Conservation (phyloP, 2,797 vertebrate genomes). For the Fundulus diaphanus region DNA sequence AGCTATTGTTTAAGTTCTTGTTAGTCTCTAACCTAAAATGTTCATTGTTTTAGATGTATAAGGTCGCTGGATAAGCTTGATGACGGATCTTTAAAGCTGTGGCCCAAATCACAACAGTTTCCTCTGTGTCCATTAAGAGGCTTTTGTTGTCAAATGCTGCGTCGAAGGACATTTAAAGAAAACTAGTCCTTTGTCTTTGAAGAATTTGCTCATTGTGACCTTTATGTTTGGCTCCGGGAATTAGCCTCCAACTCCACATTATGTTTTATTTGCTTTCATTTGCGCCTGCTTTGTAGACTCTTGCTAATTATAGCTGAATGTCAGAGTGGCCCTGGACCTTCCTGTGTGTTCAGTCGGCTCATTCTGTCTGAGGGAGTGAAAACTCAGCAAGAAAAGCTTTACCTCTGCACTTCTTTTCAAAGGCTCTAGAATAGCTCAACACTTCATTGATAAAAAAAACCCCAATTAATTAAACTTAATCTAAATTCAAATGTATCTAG, state of each 20-base stretch:
- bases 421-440: slow-evolving; percentile 19
- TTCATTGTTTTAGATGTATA: neutral
- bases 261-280: slow-evolving; percentile 33
- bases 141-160: neutral
- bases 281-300: slow-evolving; percentile 43
- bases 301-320: slow-evolving; percentile 48
- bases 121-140: neutral
- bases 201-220: slow-evolving; percentile 1
- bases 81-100: neutral
- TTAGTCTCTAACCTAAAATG: neutral
- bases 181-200: neutral
- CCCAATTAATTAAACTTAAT: neutral
- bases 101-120: neutral
- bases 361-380: slow-evolving; percentile 11
- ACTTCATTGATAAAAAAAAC: no score
- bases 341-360: slow-evolving; percentile 20
- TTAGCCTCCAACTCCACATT: slow-evolving; percentile 25
- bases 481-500: neutral
- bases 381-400: neutral
- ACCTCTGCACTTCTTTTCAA: neutral
- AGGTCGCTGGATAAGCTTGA: neutral
- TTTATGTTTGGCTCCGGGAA: slow-evolving; percentile 6
- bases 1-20: neutral
- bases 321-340: slow-evolving; percentile 32
- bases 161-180: neutral